Base-by-base conservation (phyloP, 2,888 invertebrate genomes). In the Ernsta delagoae region DNA sequence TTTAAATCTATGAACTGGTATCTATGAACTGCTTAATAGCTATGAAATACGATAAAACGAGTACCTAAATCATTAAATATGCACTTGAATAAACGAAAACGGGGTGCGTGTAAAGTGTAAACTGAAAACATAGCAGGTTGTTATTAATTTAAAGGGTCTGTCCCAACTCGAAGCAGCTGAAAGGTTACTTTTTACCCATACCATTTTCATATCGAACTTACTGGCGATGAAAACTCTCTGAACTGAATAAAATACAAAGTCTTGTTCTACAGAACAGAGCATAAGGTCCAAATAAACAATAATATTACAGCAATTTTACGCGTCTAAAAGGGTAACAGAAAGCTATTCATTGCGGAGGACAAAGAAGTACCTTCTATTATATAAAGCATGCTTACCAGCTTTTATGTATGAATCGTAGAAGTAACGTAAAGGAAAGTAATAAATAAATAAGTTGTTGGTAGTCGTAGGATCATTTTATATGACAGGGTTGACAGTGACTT, bases 101-200 rank as follows among this genome's bases (percentile, higher is more conserved):
- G 39, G 12, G 9, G 57, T 56, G n/a, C n/a, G 45, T 68, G 56
- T 59, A 59, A 9, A 62, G 45, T 68, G 56, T 59, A 59, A 6
- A 62, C 59, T 59, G 59, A 54, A 70, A 70, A 62, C 59, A 63
- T 16, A 24, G 43, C 56, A 39, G 59, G 57, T 60, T 63, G 63
- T 56, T 65, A 63, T 53, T 59, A 39, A 57, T 69, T 71, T 65
- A 65, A 53, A 65, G 65, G 65, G 59, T 65, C 31, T n/a, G 16
- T 50, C 59, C 56, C 59, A 65, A 59, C 39, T 50, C 39, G 43
- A 36, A 65, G 53, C 34, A 16, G 39, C 59, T 65, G 24, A 41
- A 50, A 24, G 39, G 41, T 11, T 39, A 59, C 50, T 53, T 50
- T 65, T 50, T 24, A 54, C 7, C 53, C 41, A 59, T 24, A n/a